Evolutionary conservation across 1,140 invertebrate genomes (phyloP).

Genomic region (Melanaphis sacchari): DNA sequence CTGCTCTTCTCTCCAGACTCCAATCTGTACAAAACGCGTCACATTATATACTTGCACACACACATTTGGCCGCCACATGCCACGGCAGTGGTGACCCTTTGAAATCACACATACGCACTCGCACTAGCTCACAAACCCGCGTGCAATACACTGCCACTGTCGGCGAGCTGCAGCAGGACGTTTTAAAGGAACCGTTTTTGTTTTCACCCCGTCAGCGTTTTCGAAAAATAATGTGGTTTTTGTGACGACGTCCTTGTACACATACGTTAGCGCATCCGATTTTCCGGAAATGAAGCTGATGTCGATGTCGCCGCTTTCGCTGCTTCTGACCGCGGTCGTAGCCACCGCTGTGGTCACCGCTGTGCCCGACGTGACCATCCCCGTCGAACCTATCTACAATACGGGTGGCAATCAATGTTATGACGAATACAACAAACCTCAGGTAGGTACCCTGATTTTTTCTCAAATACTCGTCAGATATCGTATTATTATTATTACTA

Average conservation of each 20-base stretch:
- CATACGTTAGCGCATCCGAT: not conserved
- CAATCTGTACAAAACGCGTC: not conserved
- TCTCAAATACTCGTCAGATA: not conserved
- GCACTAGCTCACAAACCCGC: not conserved
- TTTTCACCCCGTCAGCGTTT: not conserved
- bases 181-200: not conserved
- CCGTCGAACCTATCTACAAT: slow-evolving; percentile 36
- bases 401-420: slow-evolving; percentile 47
- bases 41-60: not conserved
- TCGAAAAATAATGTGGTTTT: not conserved
- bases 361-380: not conserved
- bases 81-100: slow-evolving; percentile 13
- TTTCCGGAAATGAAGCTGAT: not conserved
- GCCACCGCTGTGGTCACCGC: not conserved
- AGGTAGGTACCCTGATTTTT: not conserved
- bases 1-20: not conserved
- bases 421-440: slow-evolving; percentile 46
- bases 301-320: not conserved
- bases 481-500: not conserved
- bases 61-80: slow-evolving; percentile 53
- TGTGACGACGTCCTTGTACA: not conserved
- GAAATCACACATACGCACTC: not conserved
- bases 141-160: not conserved
- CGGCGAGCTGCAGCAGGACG: no score
- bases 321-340: not conserved